Evolutionary conservation across 2,113 vertebrate species (phyloP).

Genomic region (Falco punctatus): DNA sequence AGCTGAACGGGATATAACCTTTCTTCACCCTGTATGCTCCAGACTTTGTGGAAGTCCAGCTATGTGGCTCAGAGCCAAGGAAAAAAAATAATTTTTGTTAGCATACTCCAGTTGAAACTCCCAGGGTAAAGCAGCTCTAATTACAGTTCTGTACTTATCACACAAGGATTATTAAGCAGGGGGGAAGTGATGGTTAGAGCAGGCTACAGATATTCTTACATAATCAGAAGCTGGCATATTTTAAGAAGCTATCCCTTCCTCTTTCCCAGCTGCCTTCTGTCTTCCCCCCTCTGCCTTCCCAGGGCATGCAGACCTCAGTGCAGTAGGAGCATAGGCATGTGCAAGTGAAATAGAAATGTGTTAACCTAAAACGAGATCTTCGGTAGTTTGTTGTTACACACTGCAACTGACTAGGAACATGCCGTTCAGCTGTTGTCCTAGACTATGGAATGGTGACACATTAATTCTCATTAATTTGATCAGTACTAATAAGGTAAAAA

Average conservation of each 20-base stretch:
- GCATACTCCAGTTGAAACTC: not conserved
- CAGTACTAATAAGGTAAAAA: not conserved
- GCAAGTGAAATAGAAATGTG: not conserved
- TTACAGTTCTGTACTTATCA: conserved; percentile 27
- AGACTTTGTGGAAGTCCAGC: not conserved
- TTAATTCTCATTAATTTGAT: not conserved
- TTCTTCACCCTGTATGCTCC: not conserved
- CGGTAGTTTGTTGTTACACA: not conserved
- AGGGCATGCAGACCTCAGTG: not conserved
- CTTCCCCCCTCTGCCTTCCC: not conserved
- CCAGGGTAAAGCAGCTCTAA: not conserved
- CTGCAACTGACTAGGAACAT: not conserved
- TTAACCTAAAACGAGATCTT: not conserved
- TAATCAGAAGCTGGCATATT: conserved; percentile 27
- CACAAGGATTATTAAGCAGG: conserved; percentile 13
- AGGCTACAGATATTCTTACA: conserved; percentile 27
- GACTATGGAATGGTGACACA: not conserved
- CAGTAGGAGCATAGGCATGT: not conserved
- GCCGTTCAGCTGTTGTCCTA: not conserved
- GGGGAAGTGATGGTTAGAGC: conserved; percentile 16
- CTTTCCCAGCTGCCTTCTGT: conserved; percentile 11
- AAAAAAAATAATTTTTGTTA: not conserved
- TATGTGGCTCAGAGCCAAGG: not conserved
- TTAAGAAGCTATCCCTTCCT: conserved; percentile 35
- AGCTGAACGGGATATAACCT: not conserved